Conservation (phyloP, 2,888 invertebrate genomes). For the Diachrysia chrysitis region DNA sequence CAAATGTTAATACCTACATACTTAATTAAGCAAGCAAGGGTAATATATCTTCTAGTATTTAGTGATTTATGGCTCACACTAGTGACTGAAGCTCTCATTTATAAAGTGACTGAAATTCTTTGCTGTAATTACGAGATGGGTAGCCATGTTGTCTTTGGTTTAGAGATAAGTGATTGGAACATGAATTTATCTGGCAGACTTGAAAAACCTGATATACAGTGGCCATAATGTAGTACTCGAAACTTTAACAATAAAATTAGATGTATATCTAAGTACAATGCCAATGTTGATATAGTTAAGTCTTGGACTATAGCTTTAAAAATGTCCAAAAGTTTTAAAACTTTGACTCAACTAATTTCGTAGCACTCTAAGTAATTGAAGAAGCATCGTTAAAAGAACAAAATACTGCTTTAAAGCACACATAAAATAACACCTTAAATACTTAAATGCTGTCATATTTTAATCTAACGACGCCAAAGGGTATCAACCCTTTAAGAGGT, state of each 20-base stretch:
- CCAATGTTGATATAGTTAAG: background rate
- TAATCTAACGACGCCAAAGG: background rate
- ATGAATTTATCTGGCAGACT: background rate
- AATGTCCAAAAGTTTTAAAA: background rate
- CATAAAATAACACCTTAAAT: background rate
- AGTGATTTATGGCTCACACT: constrained; percentile 37
- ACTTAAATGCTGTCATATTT: constrained; percentile 5
- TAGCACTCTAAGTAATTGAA: background rate
- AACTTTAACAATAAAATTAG: background rate
- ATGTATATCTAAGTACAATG: background rate
- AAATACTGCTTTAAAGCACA: background rate
- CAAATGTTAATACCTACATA: constrained; percentile 12
- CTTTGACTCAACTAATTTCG: background rate
- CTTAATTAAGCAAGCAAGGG: constrained; percentile 20
- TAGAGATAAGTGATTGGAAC: constrained; percentile 5
- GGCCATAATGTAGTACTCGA: background rate
- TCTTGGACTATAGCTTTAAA: background rate
- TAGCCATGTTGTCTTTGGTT: constrained; percentile 14
- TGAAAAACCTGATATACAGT: background rate
- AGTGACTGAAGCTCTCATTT: constrained; percentile 43
- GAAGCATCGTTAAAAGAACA: background rate
- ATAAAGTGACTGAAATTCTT: constrained; percentile 30
- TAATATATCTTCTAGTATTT: constrained; percentile 35
- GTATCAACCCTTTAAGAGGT: constrained; percentile 5
- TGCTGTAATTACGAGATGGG: constrained; percentile 14